phyloP scores from a whole-genome alignment of 2,113 vertebrate species.

The Ifrita kowaldi region DNA sequence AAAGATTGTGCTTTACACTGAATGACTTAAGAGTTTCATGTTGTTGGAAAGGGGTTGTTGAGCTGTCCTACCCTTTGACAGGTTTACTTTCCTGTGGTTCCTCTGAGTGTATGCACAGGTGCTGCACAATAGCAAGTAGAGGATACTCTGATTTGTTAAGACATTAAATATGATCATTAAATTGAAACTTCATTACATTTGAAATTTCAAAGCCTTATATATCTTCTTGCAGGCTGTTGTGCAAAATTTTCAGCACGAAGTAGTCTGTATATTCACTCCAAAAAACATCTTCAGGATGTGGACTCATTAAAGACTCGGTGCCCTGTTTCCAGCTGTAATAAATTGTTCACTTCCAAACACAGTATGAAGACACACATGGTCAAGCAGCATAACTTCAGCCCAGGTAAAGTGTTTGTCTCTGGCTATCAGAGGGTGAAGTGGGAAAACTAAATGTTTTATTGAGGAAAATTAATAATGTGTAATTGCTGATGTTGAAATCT shows the following conservation, averaged over 20 bases:
- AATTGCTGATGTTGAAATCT: not conserved
- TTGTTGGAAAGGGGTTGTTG: not conserved
- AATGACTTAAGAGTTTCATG: not conserved
- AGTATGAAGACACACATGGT: conserved; percentile 92
- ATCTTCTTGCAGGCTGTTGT: conserved; percentile 82
- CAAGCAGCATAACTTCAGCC: conserved; percentile 88
- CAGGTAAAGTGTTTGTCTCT: conserved; percentile 71
- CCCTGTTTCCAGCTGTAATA: conserved; percentile 86
- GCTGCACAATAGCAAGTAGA: not conserved
- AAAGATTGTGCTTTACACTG: not conserved
- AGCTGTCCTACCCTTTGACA: not conserved
- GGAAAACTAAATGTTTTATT: not conserved
- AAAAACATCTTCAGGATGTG: conserved; percentile 91
- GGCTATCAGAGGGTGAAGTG: not conserved
- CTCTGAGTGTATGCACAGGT: not conserved
- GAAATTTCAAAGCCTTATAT: not conserved
- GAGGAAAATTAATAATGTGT: not conserved
- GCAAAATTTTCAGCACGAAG: conserved; percentile 97
- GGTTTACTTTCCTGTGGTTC: not conserved
- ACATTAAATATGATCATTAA: not conserved
- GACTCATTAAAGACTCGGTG: conserved; percentile 85
- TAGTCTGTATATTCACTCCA: conserved; percentile 96
- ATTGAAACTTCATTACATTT: not conserved
- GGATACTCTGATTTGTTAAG: not conserved
- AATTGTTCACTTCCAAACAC: conserved; percentile 92